phyloP scores from a whole-genome alignment of 2,888 invertebrate species.

The Priocnemis perturbator region DNA sequence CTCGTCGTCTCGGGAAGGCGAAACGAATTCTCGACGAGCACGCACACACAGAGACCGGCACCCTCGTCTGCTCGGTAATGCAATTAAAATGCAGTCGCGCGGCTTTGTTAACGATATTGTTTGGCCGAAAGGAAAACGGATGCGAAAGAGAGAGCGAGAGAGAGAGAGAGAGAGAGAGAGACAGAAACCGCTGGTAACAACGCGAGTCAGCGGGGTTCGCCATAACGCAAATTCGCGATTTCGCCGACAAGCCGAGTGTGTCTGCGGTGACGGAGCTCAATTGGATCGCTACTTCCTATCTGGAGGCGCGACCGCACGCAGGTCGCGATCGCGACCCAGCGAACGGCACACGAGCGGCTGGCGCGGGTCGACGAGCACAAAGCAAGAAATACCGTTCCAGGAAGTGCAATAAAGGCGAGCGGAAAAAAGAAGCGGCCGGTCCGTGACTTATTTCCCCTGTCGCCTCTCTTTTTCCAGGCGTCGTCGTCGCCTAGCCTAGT shows the following conservation, averaged over 20 bases:
- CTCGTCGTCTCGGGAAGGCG: slow-evolving; percentile 1
- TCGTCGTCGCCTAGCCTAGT: background rate
- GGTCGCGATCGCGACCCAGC: too few species aligned
- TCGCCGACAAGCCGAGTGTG: too few species aligned
- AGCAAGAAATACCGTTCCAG: too few species aligned
- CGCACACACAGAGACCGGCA: background rate
- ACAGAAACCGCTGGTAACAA: too few species aligned
- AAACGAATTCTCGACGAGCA: background rate
- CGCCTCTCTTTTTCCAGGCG: background rate
- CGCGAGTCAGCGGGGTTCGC: too few species aligned
- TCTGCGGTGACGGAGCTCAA: too few species aligned
- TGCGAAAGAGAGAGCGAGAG: background rate
- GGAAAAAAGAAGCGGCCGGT: background rate
- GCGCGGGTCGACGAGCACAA: too few species aligned
- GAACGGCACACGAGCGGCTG: too few species aligned
- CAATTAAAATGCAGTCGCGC: slow-evolving; percentile 3
- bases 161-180: background rate
- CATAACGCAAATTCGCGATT: too few species aligned
- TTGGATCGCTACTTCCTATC: too few species aligned
- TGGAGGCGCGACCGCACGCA: too few species aligned
- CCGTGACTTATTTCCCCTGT: slow-evolving; percentile 4
- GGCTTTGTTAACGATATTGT: too few species aligned
- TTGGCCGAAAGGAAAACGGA: background rate
- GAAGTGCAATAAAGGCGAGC: background rate
- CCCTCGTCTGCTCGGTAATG: background rate